phyloP scores from a whole-genome alignment of 2,888 invertebrate species.

The Flexamia atlantica region DNA sequence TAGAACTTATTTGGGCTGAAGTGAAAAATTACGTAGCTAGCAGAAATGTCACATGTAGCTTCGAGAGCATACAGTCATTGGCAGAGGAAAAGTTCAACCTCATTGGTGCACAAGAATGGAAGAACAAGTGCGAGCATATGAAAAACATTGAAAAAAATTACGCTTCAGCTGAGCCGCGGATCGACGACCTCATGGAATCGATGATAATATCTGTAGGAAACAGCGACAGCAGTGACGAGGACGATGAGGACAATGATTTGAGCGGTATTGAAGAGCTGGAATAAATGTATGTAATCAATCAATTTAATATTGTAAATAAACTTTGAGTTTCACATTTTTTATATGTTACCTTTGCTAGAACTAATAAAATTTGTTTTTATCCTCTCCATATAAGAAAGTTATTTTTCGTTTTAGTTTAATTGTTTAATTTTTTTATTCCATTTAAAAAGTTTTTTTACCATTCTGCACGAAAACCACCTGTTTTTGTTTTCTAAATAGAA shows the following conservation, averaged over 20 bases:
- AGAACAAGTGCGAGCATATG: conserved; percentile 21
- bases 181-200: conserved; percentile 29
- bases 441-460: no score
- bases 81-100: conserved; percentile 18
- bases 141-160: conserved; percentile 32
- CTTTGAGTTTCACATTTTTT: neutral
- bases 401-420: no score
- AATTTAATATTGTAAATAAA: neutral
- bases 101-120: conserved; percentile 42
- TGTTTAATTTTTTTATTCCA: no score
- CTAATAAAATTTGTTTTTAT: no score
- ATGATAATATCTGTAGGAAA: conserved; percentile 15
- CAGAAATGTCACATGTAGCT: neutral
- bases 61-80: neutral
- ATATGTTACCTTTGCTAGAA: neutral
- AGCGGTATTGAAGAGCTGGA: conserved; percentile 42
- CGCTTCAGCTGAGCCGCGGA: conserved; percentile 40
- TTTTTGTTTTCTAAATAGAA: no score
- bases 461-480: no score
- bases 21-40: conserved; percentile 46
- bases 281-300: neutral
- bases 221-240: neutral
- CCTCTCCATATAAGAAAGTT: no score
- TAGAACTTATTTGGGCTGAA: conserved; percentile 54
- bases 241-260: neutral